A percentile compares a stretch with the other conserved stretches of the same genome.
These are phyloP conservation scores for Xanthorhoe spadicearia DNA, from an alignment of 2,888 invertebrate species.

Conservation along the genomic window DNA sequence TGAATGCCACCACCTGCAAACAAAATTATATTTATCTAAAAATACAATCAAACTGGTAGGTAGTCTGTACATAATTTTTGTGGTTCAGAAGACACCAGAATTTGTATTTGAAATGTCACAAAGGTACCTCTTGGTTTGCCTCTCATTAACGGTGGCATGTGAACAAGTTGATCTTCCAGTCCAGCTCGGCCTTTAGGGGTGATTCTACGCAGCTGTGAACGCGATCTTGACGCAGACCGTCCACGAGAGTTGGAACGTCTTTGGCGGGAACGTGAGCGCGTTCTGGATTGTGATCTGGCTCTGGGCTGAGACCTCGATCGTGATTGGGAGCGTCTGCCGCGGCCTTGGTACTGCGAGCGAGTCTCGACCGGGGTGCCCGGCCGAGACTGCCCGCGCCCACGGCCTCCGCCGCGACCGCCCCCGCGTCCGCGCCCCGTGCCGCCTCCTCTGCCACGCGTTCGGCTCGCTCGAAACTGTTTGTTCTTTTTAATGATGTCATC, in stretches of 20 bases:
- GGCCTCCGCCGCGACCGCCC: conserved; percentile 49
- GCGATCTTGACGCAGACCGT: conserved; percentile 68
- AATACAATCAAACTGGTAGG: too few species aligned
- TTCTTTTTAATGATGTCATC: conserved; percentile 78
- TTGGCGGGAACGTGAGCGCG: conserved; percentile 52
- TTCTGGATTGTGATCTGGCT: conserved; percentile 47
- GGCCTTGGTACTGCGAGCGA: conserved; percentile 59
- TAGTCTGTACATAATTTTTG: too few species aligned
- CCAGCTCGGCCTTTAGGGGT: conserved; percentile 77
- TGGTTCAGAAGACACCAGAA: not conserved
- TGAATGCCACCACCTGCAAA: conserved; percentile 68
- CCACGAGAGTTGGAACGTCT: conserved; percentile 62
- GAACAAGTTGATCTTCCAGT: conserved; percentile 59
- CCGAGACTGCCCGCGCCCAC: conserved; percentile 57
- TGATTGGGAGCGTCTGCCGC: conserved; percentile 58
- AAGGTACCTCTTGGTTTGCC: conserved; percentile 54
- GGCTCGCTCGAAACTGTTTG: conserved; percentile 63
- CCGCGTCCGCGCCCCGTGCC: conserved; percentile 37
- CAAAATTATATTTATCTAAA: not conserved
- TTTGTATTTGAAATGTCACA: not conserved
- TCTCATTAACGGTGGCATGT: conserved; percentile 64
- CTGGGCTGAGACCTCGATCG: conserved; percentile 55
- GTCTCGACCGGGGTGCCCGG: conserved; percentile 51
- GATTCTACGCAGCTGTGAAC: conserved; percentile 66
- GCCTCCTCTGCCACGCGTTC: conserved; percentile 69